phyloP scores from a whole-genome alignment of 2,888 invertebrate species.

The Dichetophora obliterata region DNA sequence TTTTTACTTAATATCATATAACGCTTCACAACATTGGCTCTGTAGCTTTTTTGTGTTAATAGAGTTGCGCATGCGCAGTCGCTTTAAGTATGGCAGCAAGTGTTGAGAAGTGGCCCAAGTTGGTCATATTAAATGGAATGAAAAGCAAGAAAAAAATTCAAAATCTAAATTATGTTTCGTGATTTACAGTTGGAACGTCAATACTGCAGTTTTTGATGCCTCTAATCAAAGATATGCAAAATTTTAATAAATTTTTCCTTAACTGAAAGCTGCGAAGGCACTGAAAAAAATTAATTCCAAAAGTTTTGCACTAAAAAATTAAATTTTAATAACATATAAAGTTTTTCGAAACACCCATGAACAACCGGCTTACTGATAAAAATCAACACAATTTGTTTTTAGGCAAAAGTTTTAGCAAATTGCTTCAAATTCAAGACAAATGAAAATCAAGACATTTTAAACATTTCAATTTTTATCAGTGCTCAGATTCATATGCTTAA shows the following conservation, averaged over 20 bases:
- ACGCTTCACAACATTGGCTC: no score
- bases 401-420: no score
- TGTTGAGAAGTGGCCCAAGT: neutral
- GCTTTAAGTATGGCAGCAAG: neutral
- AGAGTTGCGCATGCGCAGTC: conserved; percentile 4
- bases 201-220: neutral
- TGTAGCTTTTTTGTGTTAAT: neutral
- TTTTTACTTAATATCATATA: neutral
- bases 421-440: no score
- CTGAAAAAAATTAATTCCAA: neutral
- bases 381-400: no score
- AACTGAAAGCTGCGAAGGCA: neutral
- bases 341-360: no score
- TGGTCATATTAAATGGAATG: neutral
- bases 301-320: no score
- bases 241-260: neutral
- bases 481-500: no score
- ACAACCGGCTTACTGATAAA: no score
- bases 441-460: no score
- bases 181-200: conserved; percentile 15
- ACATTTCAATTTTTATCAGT: no score
- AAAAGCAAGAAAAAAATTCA: neutral
- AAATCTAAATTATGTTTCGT: conserved; percentile 18
- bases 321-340: no score
- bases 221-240: neutral